These are phyloP conservation scores for Myotis pilosus DNA, from an alignment of 2,797 vertebrate species.

Conservation along the genomic window DNA sequence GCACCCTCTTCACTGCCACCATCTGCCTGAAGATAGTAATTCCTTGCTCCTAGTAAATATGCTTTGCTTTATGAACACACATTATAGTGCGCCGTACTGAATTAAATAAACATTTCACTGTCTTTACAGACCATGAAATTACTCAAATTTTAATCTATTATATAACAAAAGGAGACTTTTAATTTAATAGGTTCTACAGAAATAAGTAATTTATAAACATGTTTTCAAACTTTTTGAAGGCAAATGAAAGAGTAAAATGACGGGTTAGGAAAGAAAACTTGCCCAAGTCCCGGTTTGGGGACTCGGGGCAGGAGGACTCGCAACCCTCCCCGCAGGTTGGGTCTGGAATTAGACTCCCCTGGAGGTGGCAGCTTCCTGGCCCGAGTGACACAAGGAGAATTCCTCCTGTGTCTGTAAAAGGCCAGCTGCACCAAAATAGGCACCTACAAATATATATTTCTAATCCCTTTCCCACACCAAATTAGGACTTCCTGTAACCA, in stretches of 20 bases:
- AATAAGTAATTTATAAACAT: constrained; percentile 66
- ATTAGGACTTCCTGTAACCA: background rate
- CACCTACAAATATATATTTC: background rate
- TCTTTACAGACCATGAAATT: constrained; percentile 81
- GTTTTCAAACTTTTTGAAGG: constrained; percentile 73
- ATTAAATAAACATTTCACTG: constrained; percentile 77
- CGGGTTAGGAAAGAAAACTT: background rate
- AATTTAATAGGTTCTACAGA: constrained; percentile 76
- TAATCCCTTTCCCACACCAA: background rate
- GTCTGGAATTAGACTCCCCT: background rate
- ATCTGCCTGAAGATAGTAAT: background rate
- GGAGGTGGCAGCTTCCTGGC: background rate
- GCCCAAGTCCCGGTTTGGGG: background rate
- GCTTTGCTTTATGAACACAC: constrained; percentile 35
- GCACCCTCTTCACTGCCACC: background rate
- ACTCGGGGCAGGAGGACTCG: background rate
- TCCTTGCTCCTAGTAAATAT: constrained; percentile 19
- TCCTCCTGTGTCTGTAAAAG: background rate
- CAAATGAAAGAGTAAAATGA: constrained; percentile 51
- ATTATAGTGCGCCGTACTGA: constrained; percentile 43
- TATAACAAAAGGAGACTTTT: constrained; percentile 58
- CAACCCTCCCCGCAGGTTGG: background rate
- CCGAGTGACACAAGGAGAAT: background rate
- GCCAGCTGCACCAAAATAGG: background rate
- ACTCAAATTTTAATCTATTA: constrained; percentile 78